A percentile compares a stretch with the other conserved stretches of the same genome.
These are phyloP conservation scores for Phaenicophaeus curvirostris DNA, from an alignment of 2,797 vertebrate species.

Conservation along the genomic window DNA sequence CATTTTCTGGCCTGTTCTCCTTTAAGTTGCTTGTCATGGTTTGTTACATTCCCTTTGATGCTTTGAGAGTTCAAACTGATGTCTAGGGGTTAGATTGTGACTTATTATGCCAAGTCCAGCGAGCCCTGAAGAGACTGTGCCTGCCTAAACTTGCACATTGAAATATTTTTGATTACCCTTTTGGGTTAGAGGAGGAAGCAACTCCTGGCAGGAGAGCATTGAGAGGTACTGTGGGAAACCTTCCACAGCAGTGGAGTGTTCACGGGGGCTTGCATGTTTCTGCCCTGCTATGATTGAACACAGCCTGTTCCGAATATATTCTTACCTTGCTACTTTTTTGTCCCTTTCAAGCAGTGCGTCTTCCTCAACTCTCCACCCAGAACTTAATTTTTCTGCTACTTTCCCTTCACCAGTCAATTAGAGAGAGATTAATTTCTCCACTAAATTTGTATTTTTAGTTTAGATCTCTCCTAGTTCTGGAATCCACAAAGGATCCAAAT, in stretches of 20 bases:
- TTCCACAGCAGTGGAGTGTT: neutral
- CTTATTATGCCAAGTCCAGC: slow-evolving; percentile 52
- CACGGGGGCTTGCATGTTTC: neutral
- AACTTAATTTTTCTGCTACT: slow-evolving; percentile 8
- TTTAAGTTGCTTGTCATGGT: slow-evolving; percentile 60
- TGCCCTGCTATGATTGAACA: neutral
- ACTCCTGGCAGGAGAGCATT: neutral
- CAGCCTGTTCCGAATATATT: neutral
- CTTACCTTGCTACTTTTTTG: neutral
- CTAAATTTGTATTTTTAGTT: slow-evolving; percentile 31
- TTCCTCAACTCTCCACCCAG: slow-evolving; percentile 3
- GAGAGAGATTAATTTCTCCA: neutral
- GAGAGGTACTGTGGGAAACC: neutral
- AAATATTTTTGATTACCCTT: slow-evolving; percentile 42
- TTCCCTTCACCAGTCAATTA: neutral
- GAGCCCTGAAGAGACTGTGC: slow-evolving; percentile 6
- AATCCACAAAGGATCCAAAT: slow-evolving; percentile 15
- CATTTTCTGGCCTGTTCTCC: slow-evolving; percentile 46
- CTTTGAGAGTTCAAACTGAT: slow-evolving; percentile 56
- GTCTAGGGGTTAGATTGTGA: slow-evolving; percentile 49
- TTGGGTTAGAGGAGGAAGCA: neutral
- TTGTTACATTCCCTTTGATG: slow-evolving; percentile 62
- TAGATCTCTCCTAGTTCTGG: slow-evolving; percentile 5
- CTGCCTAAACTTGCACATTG: slow-evolving; percentile 35
- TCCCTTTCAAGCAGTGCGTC: neutral